These are phyloP conservation scores for Autographa pulchrina DNA, from an alignment of 2,888 invertebrate genomes.

Conservation along the genomic window DNA sequence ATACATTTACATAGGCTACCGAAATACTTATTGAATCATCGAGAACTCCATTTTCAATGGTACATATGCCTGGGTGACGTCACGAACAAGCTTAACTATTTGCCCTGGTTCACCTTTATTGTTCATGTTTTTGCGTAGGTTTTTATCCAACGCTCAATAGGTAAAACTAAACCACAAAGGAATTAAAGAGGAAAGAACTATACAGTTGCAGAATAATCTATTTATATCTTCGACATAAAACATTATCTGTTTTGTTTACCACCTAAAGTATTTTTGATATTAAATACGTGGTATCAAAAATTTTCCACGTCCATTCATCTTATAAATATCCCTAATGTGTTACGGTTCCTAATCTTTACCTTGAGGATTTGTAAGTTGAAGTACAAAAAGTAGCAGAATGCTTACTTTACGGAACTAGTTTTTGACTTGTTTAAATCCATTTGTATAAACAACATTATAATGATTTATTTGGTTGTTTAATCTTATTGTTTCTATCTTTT, in stretches of 20 bases:
- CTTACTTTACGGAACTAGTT: background rate
- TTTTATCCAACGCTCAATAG: background rate
- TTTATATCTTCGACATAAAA: background rate
- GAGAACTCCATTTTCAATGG: constrained; percentile 33
- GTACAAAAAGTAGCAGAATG: background rate
- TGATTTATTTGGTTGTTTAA: background rate
- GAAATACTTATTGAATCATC: constrained; percentile 46
- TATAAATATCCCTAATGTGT: constrained; percentile 27
- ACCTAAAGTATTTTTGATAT: background rate
- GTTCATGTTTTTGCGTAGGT: background rate
- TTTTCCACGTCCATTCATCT: constrained; percentile 17
- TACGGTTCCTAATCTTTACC: constrained; percentile 35
- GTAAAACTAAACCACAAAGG: background rate
- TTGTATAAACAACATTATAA: background rate
- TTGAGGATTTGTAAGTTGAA: constrained; percentile 21
- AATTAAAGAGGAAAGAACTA: background rate
- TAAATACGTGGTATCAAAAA: constrained; percentile 8
- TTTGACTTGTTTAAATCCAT: background rate
- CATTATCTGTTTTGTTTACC: background rate
- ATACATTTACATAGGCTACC: constrained; percentile 29
- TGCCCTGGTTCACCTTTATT: constrained; percentile 8
- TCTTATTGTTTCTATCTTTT: background rate
- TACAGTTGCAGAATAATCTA: background rate
- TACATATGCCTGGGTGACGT: constrained; percentile 26
- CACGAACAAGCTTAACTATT: constrained; percentile 9